phyloP scores from a whole-genome alignment of 2,797 vertebrate species.

The Smutsia temminckii region DNA sequence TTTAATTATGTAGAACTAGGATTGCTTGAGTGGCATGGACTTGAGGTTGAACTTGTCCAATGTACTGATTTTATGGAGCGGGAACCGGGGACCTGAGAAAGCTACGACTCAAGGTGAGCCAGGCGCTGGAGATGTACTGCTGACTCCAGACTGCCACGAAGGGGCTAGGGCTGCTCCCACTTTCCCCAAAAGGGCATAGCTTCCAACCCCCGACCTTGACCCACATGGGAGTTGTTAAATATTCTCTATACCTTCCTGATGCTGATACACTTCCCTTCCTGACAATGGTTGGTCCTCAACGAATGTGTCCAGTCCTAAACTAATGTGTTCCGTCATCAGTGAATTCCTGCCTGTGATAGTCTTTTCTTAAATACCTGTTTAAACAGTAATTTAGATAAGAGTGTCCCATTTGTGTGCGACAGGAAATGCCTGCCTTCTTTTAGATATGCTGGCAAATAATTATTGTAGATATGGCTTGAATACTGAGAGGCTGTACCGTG shows the following conservation, averaged over 20 bases:
- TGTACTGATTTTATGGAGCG: neutral
- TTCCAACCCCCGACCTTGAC: constrained; percentile 45
- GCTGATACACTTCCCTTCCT: constrained; percentile 79
- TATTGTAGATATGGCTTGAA: constrained; percentile 70
- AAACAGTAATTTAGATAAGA: constrained; percentile 87
- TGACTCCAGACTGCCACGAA: neutral
- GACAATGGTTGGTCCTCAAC: constrained; percentile 74
- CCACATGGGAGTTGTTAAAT: constrained; percentile 41
- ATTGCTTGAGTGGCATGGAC: neutral
- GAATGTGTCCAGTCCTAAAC: constrained; percentile 76
- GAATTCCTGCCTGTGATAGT: constrained; percentile 80
- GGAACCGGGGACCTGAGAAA: neutral
- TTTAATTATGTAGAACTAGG: neutral
- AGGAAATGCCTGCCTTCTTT: constrained; percentile 85
- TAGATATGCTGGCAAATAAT: constrained; percentile 84
- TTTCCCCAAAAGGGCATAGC: constrained; percentile 23
- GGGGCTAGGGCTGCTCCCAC: neutral
- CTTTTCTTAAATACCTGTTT: constrained; percentile 84
- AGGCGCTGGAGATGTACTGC: neutral
- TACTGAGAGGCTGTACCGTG: constrained; percentile 58
- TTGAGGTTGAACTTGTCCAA: neutral
- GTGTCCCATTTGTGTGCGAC: constrained; percentile 82
- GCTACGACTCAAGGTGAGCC: neutral
- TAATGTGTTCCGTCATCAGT: constrained; percentile 83
- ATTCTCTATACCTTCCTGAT: constrained; percentile 76